These are phyloP conservation scores for Rhinichthys klamathensis DNA, from an alignment of 2,113 vertebrate species.

Conservation along the genomic window DNA sequence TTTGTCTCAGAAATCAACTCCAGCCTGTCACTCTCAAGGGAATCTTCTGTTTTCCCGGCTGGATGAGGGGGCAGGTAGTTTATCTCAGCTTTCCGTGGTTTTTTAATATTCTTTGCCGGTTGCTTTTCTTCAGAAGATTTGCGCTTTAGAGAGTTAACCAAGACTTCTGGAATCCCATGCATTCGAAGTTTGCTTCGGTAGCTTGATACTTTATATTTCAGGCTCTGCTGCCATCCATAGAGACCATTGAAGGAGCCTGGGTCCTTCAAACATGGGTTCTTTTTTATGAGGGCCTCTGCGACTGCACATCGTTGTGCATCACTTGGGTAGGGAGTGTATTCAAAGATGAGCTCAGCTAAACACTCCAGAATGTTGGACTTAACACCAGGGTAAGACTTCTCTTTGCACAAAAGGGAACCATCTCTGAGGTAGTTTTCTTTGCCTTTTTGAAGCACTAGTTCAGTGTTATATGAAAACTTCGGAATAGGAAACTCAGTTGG, in stretches of 20 bases:
- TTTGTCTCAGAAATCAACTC: slow-evolving; percentile 6
- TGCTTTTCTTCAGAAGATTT: slow-evolving; percentile 1
- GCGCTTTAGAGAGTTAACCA: not conserved
- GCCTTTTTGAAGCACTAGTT: slow-evolving; percentile 6
- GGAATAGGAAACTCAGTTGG: slow-evolving; percentile 21
- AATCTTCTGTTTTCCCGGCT: not conserved
- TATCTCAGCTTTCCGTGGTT: not conserved
- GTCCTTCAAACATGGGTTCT: slow-evolving; percentile 23
- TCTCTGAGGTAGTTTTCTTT: slow-evolving; percentile 21
- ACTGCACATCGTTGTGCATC: slow-evolving; percentile 28
- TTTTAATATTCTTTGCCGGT: slow-evolving; percentile 5
- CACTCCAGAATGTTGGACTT: slow-evolving; percentile 28
- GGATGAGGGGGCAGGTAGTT: not conserved
- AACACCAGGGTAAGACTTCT: slow-evolving; percentile 11
- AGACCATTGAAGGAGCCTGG: slow-evolving; percentile 23
- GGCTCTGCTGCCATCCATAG: slow-evolving; percentile 29
- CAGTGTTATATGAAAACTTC: slow-evolving; percentile 26
- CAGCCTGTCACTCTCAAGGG: not conserved
- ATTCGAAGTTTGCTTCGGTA: slow-evolving; percentile 14
- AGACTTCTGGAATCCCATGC: slow-evolving; percentile 2
- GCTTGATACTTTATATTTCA: slow-evolving; percentile 14
- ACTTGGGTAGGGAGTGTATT: slow-evolving; percentile 19
- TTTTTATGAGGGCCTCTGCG: slow-evolving; percentile 26
- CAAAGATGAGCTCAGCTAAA: slow-evolving; percentile 20
- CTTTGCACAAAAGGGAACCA: slow-evolving; percentile 28